Evolutionary conservation across 2,888 invertebrate species (phyloP).

Genomic region (Ommatoiulus sabulosus): DNA sequence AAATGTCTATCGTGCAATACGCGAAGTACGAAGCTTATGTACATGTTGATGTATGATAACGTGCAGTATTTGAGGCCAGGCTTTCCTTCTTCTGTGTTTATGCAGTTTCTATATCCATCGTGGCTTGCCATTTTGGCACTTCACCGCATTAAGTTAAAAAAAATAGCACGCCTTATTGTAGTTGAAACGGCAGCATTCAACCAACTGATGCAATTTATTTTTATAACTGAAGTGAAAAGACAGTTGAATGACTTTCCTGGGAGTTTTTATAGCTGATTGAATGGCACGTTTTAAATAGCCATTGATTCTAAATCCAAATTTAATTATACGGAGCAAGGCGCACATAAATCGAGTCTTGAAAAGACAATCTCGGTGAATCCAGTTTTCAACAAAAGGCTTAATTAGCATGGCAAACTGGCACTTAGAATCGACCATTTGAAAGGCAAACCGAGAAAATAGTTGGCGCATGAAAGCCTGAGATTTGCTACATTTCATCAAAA

Average conservation of each 20-base stretch:
- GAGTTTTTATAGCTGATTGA: conserved; percentile 31
- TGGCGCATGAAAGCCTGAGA: conserved; percentile 31
- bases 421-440: conserved; percentile 15
- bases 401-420: conserved; percentile 21
- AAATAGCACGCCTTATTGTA: not conserved
- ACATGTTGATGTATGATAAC: too few species aligned
- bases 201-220: conserved; percentile 43
- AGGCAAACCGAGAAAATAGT: conserved; percentile 1
- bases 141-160: not conserved
- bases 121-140: conserved; percentile 13
- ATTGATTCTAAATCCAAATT: conserved; percentile 36
- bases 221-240: conserved; percentile 35
- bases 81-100: not conserved
- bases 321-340: conserved; percentile 40
- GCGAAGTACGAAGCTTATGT: too few species aligned
- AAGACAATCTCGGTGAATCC: not conserved
- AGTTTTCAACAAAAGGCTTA: conserved; percentile 25
- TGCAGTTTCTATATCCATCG: not conserved
- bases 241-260: not conserved
- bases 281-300: conserved; percentile 29
- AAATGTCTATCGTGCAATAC: too few species aligned
- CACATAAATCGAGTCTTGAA: not conserved
- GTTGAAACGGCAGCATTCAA: not conserved
- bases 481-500: conserved; percentile 28
- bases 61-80: not conserved